Evolutionary conservation across 2,888 invertebrate genomes (phyloP), one percentile per base, ranked within the genome.

Genomic region (Leuctra nigra): DNA sequence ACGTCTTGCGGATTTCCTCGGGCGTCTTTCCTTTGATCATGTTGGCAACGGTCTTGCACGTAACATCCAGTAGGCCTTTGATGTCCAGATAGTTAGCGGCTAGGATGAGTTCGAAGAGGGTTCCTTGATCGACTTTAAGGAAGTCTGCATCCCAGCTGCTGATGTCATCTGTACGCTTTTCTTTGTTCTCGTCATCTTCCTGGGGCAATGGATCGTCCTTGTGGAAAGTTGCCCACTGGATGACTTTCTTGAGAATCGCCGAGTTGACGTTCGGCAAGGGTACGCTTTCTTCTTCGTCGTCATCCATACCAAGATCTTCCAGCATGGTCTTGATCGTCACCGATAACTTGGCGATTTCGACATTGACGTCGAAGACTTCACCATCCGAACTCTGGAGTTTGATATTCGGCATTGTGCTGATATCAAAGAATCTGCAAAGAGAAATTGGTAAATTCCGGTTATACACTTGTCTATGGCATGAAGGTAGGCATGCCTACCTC

Each of bases 111-210:
- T 97, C 97, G 71, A 96, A 97, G 13, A 98, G 75, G 1, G 96
- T 97, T 59, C 93, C 95, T 72, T 97, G 96, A 71, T 97, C 96
- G 29, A 98, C 97, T 79, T 99, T 99, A 7, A 99, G 76, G 69
- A 99, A 99, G 72, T 99, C 98, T 0, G 95, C 93, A 77, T 99
- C 99, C 99, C 99, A 99, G 0, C 94, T 93, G 22, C 92, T 92
- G 64, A 99, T 99, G 69, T 99, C 98, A 70, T 99, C 98, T 0
- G 98, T 98, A n/a, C 98, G 79, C 68, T 97, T 98, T 69, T 96
- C 95, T 71, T 93, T 93, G 72, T 92, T 94, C 70, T 98, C 97
- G 68, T 97, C 96, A 67, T 99, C 97, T 72, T 96, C 96, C 7
- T 94, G 90, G 66, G 92, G 86, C 56, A 94, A 91, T 22, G 95